Base-by-base conservation (phyloP, 2,888 invertebrate species). In the Halocaridina rubra region DNA sequence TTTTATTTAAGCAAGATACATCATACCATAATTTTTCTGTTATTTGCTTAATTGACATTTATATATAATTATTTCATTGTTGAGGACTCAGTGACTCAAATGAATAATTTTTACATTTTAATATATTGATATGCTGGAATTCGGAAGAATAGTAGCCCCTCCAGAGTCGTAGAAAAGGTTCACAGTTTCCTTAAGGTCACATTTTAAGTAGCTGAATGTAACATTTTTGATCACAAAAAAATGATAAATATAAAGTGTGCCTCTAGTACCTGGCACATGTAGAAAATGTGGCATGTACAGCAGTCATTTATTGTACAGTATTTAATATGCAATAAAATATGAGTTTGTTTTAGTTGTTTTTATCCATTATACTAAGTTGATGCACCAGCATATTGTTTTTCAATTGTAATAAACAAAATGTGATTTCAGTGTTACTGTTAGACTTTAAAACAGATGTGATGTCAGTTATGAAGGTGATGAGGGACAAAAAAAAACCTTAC, bases 281-380 rank as follows among this genome's bases (percentile, higher is more conserved):
- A 57, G 30, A 72, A 81, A 79, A 64, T 84, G 78, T 72, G 72
- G 77, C 67, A 74, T 84, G 84, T 84, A 84, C 84, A 84, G 78
- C 79, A 67, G 84, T 84, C 74, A 46, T 61, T 79, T 80, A 74
- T 72, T 84, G 84, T 84, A 84, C 84, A 84, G 84, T 84, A 84
- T 84, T 84, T 84, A 84, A 84, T 84, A 84, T 79, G 78, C 79
- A 84, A 77, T 75, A 84, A 79, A 84, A 84, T 59, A 67, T 79
- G 79, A 84, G 75, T 84, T 84, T 84, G 72, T 84, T 79, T 64
- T 19, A n/a, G n/a, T n/a, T n/a, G n/a, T n/a, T n/a, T n/a, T n/a
- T n/a, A n/a, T n/a, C n/a, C n/a, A n/a, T n/a, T n/a, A n/a, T n/a
- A n/a, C n/a, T n/a, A n/a, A n/a, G n/a, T n/a, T n/a, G n/a, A n/a